These are phyloP conservation scores for Cladopsammia gracilis DNA, from an alignment of 64 coral and sea anemone genomes.

Conservation along the genomic window DNA sequence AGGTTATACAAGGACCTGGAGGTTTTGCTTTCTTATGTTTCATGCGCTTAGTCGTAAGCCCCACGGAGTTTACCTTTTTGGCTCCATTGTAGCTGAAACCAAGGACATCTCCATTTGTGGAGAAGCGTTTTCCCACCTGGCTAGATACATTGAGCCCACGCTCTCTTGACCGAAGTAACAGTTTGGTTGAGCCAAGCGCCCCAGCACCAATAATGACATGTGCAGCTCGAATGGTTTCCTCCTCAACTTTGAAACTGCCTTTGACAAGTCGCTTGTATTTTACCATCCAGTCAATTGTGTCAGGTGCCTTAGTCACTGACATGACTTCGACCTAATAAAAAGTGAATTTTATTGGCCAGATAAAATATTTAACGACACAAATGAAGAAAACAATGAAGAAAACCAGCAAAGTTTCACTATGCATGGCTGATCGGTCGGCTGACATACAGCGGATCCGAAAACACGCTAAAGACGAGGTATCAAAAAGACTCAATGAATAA, in stretches of 20 bases:
- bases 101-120: constrained; percentile 58
- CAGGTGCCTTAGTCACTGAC: constrained; percentile 4
- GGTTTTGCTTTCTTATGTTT: too few relatives aligned
- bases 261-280: constrained; percentile 51
- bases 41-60: too few relatives aligned
- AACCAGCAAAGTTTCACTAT: too few relatives aligned
- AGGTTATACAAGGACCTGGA: too few relatives aligned
- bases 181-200: constrained; percentile 67
- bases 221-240: constrained; percentile 27
- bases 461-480: too few relatives aligned
- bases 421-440: too few relatives aligned
- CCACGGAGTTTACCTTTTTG: constrained; percentile 43
- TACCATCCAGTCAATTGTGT: constrained; percentile 63
- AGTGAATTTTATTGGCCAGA: too few relatives aligned
- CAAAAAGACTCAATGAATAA: too few relatives aligned
- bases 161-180: constrained; percentile 64
- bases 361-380: too few relatives aligned
- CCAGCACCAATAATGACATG: constrained; percentile 74
- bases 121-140: constrained; percentile 45
- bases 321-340: constrained; percentile 53
- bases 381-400: too few relatives aligned
- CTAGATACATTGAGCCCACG: constrained; percentile 44
- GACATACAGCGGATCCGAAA: too few relatives aligned
- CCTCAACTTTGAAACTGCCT: constrained; percentile 43
- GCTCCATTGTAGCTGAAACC: constrained; percentile 68